Base-by-base conservation (phyloP, 2,888 invertebrate genomes). In the Orgyia antiqua region DNA sequence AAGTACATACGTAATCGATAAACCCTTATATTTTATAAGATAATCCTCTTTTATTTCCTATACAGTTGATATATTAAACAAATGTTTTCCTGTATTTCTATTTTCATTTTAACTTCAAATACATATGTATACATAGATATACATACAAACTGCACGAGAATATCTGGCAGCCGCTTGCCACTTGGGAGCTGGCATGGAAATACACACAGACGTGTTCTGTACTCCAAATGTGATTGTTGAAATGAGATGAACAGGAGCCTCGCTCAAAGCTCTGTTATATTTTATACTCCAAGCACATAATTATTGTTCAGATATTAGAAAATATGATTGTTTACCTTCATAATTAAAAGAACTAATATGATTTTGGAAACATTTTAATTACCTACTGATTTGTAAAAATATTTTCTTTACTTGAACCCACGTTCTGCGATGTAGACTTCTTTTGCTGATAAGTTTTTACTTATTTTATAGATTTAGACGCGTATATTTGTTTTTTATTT, bases 21-120 rank as follows among this genome's bases (percentile, higher is more conserved):
- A n/a, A n/a, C n/a, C n/a, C n/a, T n/a, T n/a, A n/a, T n/a, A n/a
- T n/a, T n/a, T n/a, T n/a, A n/a, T n/a, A n/a, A n/a, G n/a, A n/a
- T n/a, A n/a, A n/a, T n/a, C n/a, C n/a, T n/a, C n/a, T n/a, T n/a
- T n/a, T n/a, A n/a, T n/a, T n/a, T n/a, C n/a, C n/a, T n/a, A n/a
- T 68, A 66, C 59, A 51, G 38, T 45, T 42, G 43, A 51, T 48
- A 45, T 46, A 56, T 52, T 52, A 61, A 58, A 51, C 54, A 59
- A 61, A 55, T 49, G 52, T 51, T 24, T 39, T 36, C 27, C 24
- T 28, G 41, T 46, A 44, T 42, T 42, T 39, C 45, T 39, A 42
- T 34, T 45, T 21, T 2, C 4, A n/a, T n/a, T 2, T n/a, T 21
- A 2, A n/a, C 10, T 21, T 10, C 10, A 21, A 21, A 9, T n/a